These are phyloP conservation scores for Laodelphax striatellus DNA, from an alignment of 1,140 invertebrate genomes.

Conservation along the genomic window DNA sequence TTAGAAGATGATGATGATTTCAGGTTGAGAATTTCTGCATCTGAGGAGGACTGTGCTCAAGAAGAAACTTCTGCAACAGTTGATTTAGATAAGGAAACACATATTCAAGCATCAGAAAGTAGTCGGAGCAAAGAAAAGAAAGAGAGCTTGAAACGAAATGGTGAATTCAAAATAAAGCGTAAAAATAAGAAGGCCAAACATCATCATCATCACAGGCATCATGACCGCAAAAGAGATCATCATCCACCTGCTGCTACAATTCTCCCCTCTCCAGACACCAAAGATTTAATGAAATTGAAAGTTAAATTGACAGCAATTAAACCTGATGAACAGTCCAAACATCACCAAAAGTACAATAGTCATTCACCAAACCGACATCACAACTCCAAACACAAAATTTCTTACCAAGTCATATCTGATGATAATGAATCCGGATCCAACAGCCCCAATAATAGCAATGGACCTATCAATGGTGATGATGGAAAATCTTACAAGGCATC, in stretches of 20 bases:
- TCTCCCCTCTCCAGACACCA: conserved; percentile 19
- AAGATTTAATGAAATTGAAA: conserved; percentile 26
- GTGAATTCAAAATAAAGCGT: conserved; percentile 11
- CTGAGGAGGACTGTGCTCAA: conserved; percentile 8
- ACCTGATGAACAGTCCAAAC: not conserved
- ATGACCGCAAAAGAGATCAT: conserved; percentile 11
- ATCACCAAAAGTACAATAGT: not conserved
- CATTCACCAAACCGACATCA: not conserved
- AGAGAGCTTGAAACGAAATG: not conserved
- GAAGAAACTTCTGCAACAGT: not conserved
- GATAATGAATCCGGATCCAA: too few species aligned
- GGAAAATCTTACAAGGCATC: too few species aligned
- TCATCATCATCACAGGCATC: conserved; percentile 22
- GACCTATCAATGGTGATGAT: too few species aligned
- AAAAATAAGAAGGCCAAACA: conserved; percentile 22
- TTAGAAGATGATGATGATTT: conserved; percentile 15
- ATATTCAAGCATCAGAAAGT: conserved; percentile 7
- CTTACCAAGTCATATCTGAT: too few species aligned
- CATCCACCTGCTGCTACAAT: conserved; percentile 22
- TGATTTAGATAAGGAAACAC: conserved; percentile 17
- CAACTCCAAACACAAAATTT: not conserved
- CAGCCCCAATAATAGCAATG: too few species aligned
- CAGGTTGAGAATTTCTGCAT: conserved; percentile 6
- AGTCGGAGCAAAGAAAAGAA: conserved; percentile 9
- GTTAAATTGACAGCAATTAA: conserved; percentile 23